A percentile compares a stretch with the other conserved stretches of the same genome.
Conservation (phyloP, 2,113 vertebrate genomes). For the Entelurus aequoreus region DNA sequence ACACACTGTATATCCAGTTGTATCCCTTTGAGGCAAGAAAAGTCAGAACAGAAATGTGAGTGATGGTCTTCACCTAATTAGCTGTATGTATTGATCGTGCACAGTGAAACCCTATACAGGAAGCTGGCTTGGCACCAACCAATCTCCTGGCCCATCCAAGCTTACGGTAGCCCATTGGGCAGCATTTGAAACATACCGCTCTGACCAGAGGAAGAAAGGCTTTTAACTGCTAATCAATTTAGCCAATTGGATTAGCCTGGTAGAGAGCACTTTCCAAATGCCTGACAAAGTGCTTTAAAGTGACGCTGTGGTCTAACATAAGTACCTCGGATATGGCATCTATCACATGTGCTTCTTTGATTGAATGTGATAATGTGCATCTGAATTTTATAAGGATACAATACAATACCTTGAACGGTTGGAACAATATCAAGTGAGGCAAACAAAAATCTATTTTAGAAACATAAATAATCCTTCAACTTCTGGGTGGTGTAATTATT, state of each 20-base stretch:
- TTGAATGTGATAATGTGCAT: constrained; percentile 27
- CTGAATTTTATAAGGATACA: constrained; percentile 27
- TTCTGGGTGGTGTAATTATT: constrained; percentile 41
- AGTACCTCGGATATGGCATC: constrained; percentile 57
- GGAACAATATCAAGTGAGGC: constrained; percentile 29
- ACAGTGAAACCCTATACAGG: constrained; percentile 65
- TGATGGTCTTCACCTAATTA: constrained; percentile 65
- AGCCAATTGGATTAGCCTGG: constrained; percentile 61
- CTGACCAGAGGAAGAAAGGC: constrained; percentile 62
- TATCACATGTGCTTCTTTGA: constrained; percentile 53
- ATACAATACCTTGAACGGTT: constrained; percentile 20
- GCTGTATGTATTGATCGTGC: constrained; percentile 59
- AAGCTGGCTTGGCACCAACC: constrained; percentile 61
- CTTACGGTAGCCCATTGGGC: constrained; percentile 51
- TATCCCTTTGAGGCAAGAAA: constrained; percentile 38
- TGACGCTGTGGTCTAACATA: constrained; percentile 54
- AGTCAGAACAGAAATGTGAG: constrained; percentile 59
- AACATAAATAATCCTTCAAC: constrained; percentile 50
- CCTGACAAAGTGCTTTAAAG: constrained; percentile 69
- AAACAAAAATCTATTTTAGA: constrained; percentile 46
- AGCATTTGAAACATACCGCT: constrained; percentile 54
- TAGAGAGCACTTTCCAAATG: constrained; percentile 67
- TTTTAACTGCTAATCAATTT: constrained; percentile 72
- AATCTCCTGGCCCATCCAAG: constrained; percentile 42
- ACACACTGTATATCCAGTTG: constrained; percentile 19